Percentiles rank a stretch among this genome's conserved stretches.
Evolutionary conservation across 2,888 invertebrate genomes (phyloP).

Genomic region (Drosophila pseudotalamancana): DNA sequence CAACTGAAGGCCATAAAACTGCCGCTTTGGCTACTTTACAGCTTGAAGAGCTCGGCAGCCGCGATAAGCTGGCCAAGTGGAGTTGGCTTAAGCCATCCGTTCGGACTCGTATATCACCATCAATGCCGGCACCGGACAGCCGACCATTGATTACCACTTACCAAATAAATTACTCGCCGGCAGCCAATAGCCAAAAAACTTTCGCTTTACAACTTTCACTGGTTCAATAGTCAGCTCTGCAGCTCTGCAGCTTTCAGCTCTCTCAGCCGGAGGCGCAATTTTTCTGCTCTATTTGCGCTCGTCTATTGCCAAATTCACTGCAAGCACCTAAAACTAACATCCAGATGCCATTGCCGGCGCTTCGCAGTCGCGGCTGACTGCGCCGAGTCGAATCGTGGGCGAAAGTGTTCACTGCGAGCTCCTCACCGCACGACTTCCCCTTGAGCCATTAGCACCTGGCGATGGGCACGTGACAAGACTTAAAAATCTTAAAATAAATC

Average conservation of each 20-base stretch:
- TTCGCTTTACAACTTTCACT: constrained; percentile 67
- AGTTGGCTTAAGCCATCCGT: constrained; percentile 61
- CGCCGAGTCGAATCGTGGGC: constrained; percentile 38
- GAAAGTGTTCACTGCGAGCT: constrained; percentile 44
- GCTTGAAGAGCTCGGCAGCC: constrained; percentile 48
- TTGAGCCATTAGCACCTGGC: constrained; percentile 42
- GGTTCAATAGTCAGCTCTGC: constrained; percentile 9
- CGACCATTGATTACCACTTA: constrained; percentile 74
- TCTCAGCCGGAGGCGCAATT: constrained; percentile 59
- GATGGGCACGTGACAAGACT: constrained; percentile 61
- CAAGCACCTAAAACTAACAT: constrained; percentile 66
- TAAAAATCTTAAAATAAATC: neutral
- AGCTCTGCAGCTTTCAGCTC: neutral
- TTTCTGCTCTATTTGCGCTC: constrained; percentile 75
- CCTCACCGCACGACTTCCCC: constrained; percentile 21
- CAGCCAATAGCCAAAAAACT: constrained; percentile 45
- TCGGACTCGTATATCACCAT: constrained; percentile 56
- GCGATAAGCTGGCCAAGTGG: constrained; percentile 53
- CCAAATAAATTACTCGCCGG: constrained; percentile 67
- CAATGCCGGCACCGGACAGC: constrained; percentile 51
- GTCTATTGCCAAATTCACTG: constrained; percentile 72
- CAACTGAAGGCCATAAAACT: constrained; percentile 70
- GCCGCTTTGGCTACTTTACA: constrained; percentile 65
- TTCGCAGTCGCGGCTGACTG: constrained; percentile 54
- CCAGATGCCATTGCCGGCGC: constrained; percentile 63